phyloP scores from a whole-genome alignment of 2,113 vertebrate species.

The Myotis brandtii region DNA sequence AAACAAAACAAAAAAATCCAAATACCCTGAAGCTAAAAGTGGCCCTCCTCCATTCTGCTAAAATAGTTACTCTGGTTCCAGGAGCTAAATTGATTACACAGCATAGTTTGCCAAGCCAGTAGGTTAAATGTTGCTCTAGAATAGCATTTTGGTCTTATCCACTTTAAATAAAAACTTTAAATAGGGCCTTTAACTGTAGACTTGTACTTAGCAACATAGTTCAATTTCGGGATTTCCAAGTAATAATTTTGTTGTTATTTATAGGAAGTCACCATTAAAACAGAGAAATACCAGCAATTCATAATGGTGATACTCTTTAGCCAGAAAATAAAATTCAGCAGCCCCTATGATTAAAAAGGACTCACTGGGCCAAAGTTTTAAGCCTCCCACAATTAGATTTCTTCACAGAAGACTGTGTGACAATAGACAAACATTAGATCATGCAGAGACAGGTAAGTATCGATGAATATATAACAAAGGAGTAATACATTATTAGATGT shows the following conservation, averaged over 20 bases:
- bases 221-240: constrained; percentile 47
- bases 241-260: constrained; percentile 65
- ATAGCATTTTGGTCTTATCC: constrained; percentile 52
- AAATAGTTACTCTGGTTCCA: constrained; percentile 31
- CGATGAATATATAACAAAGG: background rate
- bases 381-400: background rate
- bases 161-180: constrained; percentile 70
- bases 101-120: constrained; percentile 43
- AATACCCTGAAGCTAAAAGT: background rate
- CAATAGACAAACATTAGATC: background rate
- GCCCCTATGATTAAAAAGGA: constrained; percentile 20
- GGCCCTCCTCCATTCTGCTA: background rate
- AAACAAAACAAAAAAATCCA: background rate
- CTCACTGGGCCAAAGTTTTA: background rate
- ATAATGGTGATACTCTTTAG: background rate
- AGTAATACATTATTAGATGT: background rate
- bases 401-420: background rate
- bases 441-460: background rate
- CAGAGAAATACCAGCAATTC: constrained; percentile 32
- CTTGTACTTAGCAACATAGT: background rate
- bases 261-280: constrained; percentile 55
- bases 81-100: constrained; percentile 41
- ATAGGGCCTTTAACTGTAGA: constrained; percentile 41
- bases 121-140: constrained; percentile 59
- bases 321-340: constrained; percentile 48